These are phyloP conservation scores for Cacajao melanocephalus DNA, from an alignment of 2,797 vertebrate species.

Conservation along the genomic window DNA sequence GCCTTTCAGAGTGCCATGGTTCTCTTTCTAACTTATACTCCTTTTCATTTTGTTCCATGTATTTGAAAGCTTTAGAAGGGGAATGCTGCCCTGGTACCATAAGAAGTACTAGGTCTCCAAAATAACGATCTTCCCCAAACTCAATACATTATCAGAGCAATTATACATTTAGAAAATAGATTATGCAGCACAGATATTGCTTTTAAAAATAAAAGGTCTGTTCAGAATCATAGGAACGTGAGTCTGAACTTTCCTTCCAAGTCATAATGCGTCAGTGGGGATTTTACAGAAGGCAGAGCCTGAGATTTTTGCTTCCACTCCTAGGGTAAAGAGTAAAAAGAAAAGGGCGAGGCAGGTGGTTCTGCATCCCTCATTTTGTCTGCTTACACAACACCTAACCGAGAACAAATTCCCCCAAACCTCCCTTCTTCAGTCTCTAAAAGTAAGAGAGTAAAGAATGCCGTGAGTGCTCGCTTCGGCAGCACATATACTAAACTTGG, in stretches of 20 bases:
- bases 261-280: not conserved
- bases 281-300: not conserved
- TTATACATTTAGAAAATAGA: not conserved
- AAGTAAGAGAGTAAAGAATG: not conserved
- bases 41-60: not conserved
- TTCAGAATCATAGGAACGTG: not conserved
- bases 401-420: not conserved
- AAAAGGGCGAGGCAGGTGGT: not conserved
- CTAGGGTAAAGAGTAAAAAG: not conserved
- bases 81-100: not conserved
- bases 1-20: not conserved
- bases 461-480: no score
- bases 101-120: not conserved
- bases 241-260: not conserved
- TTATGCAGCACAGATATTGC: not conserved
- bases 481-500: no score
- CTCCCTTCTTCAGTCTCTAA: not conserved
- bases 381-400: not conserved
- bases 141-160: not conserved
- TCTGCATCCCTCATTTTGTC: not conserved
- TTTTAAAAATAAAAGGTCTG: slow-evolving; percentile 13
- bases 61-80: not conserved
- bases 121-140: not conserved
- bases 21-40: not conserved
- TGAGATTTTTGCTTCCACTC: not conserved